Percentiles rank a stretch among this genome's conserved stretches.
phyloP scores from a whole-genome alignment of 2,797 vertebrate species.

The Dromococcyx pavoninus region DNA sequence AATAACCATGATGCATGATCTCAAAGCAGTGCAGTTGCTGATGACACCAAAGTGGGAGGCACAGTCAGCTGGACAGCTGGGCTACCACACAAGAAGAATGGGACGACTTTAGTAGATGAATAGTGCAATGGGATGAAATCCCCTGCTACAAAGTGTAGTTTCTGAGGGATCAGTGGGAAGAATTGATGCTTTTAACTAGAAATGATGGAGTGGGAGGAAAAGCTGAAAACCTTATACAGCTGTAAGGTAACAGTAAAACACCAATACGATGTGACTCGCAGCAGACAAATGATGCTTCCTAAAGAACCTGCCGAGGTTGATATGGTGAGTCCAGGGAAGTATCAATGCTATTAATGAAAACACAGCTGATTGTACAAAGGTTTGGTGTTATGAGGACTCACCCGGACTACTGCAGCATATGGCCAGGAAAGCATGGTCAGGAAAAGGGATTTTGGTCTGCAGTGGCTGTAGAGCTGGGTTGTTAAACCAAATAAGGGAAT shows the following conservation, averaged over 20 bases:
- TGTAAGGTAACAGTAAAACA: not conserved
- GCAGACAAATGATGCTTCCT: not conserved
- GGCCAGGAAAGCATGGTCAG: not conserved
- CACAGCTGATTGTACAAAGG: not conserved
- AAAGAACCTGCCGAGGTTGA: not conserved
- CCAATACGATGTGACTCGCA: not conserved
- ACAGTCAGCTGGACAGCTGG: not conserved
- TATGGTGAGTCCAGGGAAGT: not conserved
- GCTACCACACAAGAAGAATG: not conserved
- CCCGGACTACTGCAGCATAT: not conserved
- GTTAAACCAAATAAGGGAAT: constrained; percentile 59
- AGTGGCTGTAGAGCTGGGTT: not conserved
- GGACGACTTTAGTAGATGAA: not conserved
- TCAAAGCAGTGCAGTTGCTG: not conserved
- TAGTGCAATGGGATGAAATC: not conserved
- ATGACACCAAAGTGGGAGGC: not conserved
- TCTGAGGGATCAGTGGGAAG: not conserved
- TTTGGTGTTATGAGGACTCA: not conserved
- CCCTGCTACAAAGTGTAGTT: not conserved
- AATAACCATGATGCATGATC: not conserved
- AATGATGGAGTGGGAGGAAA: not conserved
- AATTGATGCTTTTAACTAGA: not conserved
- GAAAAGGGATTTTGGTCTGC: not conserved
- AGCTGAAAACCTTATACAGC: not conserved
- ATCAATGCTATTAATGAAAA: not conserved